A percentile compares a stretch with the other conserved stretches of the same genome.
Evolutionary conservation across 1,140 invertebrate genomes (phyloP).

Genomic region (Drosophila lini): DNA sequence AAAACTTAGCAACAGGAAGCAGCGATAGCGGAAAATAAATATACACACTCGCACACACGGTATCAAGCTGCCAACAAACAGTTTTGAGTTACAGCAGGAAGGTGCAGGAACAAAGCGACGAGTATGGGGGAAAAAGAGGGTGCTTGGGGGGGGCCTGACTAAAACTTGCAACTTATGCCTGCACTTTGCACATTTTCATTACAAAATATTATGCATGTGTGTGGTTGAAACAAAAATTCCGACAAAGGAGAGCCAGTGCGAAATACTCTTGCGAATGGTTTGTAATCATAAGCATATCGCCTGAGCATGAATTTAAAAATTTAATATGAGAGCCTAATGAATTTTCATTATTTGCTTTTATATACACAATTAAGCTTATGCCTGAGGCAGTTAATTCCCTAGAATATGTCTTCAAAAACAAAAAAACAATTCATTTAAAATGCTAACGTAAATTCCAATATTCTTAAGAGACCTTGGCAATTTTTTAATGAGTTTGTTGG

Average conservation of each 20-base stretch:
- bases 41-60: slow-evolving; percentile 32
- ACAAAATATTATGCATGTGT: slow-evolving; percentile 55
- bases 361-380: background rate
- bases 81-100: slow-evolving; percentile 75
- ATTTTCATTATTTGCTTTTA: background rate
- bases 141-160: slow-evolving; percentile 20
- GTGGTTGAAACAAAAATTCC: slow-evolving; percentile 21
- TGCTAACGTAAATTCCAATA: background rate
- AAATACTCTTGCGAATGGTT: slow-evolving; percentile 10
- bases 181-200: slow-evolving; percentile 71
- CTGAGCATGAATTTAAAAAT: background rate
- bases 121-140: slow-evolving; percentile 4
- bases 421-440: background rate
- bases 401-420: background rate
- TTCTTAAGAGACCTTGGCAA: background rate
- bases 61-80: slow-evolving; percentile 68
- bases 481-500: slow-evolving; percentile 3
- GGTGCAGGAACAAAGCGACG: slow-evolving; percentile 65
- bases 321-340: background rate
- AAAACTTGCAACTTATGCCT: slow-evolving; percentile 75
- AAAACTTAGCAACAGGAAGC: slow-evolving; percentile 78
- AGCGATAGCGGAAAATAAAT: slow-evolving; percentile 63
- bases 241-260: too few species aligned
- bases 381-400: background rate
- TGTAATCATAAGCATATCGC: too few species aligned